Evolutionary conservation across 2,888 invertebrate species (phyloP).

Genomic region (Disparrhopalites patrizii): DNA sequence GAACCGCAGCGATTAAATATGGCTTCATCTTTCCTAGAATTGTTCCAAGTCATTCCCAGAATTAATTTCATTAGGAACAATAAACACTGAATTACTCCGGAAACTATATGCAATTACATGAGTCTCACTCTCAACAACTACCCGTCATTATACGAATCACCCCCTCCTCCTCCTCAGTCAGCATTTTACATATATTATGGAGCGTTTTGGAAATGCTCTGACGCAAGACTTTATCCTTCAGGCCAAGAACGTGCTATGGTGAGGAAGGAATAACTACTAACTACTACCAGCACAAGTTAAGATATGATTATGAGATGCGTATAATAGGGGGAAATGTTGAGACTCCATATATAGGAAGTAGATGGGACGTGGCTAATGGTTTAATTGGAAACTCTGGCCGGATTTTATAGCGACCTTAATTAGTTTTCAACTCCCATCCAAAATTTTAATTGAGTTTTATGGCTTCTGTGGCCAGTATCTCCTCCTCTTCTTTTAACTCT

Average conservation of each 20-base stretch:
- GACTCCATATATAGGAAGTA: constrained; percentile 3
- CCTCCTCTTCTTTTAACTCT: background rate
- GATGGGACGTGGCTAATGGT: constrained; percentile 20
- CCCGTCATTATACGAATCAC: background rate
- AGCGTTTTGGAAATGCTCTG: background rate
- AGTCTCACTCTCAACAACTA: background rate
- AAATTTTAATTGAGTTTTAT: constrained; percentile 20
- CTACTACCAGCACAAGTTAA: no score
- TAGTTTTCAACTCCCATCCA: constrained; percentile 21
- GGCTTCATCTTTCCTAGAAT: background rate
- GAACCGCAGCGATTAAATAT: constrained; percentile 18
- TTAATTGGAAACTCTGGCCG: constrained; percentile 15
- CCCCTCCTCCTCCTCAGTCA: background rate
- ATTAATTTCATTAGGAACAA: constrained; percentile 23
- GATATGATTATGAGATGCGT: no score
- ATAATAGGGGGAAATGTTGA: no score
- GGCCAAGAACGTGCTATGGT: no score
- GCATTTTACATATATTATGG: background rate
- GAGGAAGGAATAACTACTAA: no score
- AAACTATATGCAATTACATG: background rate
- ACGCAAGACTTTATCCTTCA: no score
- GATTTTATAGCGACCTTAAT: constrained; percentile 12
- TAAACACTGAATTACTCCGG: constrained; percentile 13
- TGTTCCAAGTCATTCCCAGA: constrained; percentile 7
- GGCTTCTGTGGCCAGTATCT: background rate